Evolutionary conservation across 37 sponge, comb jelly and placozoan genomes (phyloP).

Genomic region (Petrosia ficiformis): DNA sequence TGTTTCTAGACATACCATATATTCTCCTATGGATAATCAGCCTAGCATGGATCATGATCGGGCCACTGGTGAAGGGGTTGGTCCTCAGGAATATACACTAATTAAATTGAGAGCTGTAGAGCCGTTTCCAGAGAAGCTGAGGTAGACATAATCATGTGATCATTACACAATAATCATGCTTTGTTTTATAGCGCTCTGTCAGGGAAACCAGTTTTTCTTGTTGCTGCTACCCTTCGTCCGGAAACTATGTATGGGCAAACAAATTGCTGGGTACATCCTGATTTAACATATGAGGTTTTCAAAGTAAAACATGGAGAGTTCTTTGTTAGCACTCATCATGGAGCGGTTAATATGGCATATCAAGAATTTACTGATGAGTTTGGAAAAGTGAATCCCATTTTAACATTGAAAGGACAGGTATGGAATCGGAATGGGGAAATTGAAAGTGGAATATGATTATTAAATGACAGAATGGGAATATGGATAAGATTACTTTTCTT

Average conservation of each 20-base stretch:
- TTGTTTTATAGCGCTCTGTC: no score
- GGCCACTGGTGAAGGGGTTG: slow-evolving; percentile 74
- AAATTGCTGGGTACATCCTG: slow-evolving; percentile 77
- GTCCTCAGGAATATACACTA: slow-evolving; percentile 81
- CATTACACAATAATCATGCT: slow-evolving; percentile 29
- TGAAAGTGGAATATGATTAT: neutral
- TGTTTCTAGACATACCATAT: slow-evolving; percentile 64
- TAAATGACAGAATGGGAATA: neutral
- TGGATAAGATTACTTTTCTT: neutral
- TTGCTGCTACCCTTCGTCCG: no score
- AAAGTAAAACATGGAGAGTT: slow-evolving; percentile 43
- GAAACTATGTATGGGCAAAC: slow-evolving; percentile 93
- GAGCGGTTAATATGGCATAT: slow-evolving; percentile 79
- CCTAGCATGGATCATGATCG: slow-evolving; percentile 90
- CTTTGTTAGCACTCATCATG: slow-evolving; percentile 53
- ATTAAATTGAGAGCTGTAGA: slow-evolving; percentile 69
- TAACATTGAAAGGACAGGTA: slow-evolving; percentile 57
- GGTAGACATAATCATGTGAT: slow-evolving; percentile 8
- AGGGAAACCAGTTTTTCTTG: no score
- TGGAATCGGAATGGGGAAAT: no score
- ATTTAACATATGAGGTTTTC: slow-evolving; percentile 69
- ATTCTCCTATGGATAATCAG: slow-evolving; percentile 72
- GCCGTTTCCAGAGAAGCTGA: slow-evolving; percentile 59
- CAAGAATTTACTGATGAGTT: slow-evolving; percentile 65
- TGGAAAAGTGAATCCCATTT: slow-evolving; percentile 56